These are phyloP conservation scores for Trididemnum clinides DNA, from an alignment of 23 tunicate genomes.

Conservation along the genomic window DNA sequence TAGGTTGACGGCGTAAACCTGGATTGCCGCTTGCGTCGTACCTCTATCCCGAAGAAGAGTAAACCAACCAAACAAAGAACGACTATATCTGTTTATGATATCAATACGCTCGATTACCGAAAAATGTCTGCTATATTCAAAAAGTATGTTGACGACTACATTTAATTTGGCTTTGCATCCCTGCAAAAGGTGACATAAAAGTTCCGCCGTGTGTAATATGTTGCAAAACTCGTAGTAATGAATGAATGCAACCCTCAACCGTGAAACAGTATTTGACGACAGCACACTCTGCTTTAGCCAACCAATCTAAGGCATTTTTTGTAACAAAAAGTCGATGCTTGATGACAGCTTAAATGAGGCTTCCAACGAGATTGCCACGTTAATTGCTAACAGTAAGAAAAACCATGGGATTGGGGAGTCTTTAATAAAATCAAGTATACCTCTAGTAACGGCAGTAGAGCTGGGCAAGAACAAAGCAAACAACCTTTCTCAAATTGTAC, in stretches of 20 bases:
- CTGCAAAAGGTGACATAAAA: neutral
- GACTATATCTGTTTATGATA: too few relatives aligned
- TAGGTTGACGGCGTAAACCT: too few relatives aligned
- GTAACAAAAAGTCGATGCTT: neutral
- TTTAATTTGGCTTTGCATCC: too few relatives aligned
- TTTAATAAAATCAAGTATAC: slow-evolving; percentile 14
- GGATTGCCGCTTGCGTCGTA: too few relatives aligned
- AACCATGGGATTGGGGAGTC: slow-evolving; percentile 27
- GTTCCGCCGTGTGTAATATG: neutral
- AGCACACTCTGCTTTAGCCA: neutral
- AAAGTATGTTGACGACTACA: too few relatives aligned
- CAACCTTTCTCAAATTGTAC: slow-evolving; percentile 23
- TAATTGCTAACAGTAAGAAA: slow-evolving; percentile 17
- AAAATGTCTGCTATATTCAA: too few relatives aligned
- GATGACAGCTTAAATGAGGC: neutral
- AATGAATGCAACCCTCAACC: neutral
- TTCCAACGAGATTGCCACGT: too few relatives aligned
- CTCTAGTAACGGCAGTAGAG: slow-evolving; percentile 10
- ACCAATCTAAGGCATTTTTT: neutral
- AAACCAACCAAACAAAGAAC: too few relatives aligned
- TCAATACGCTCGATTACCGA: too few relatives aligned
- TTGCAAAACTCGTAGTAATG: neutral
- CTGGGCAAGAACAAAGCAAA: slow-evolving; percentile 35
- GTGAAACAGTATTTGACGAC: neutral
- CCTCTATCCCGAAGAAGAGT: too few relatives aligned